phyloP scores from a whole-genome alignment of 2,888 invertebrate genomes.

The Ormia ochracea region DNA sequence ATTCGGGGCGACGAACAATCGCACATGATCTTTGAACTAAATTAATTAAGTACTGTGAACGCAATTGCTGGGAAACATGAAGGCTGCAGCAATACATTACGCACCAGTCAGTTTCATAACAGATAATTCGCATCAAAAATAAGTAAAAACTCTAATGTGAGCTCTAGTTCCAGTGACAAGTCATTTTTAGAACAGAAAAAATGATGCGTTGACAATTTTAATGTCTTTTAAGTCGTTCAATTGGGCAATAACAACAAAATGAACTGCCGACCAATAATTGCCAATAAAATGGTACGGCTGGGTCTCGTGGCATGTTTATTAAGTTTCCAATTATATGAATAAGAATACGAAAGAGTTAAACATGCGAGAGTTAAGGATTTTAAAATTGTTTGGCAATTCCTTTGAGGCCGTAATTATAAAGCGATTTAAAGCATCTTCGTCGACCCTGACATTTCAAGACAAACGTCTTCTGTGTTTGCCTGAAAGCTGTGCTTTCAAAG shows the following conservation, averaged over 20 bases:
- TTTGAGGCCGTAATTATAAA: no score
- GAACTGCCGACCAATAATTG: slow-evolving; percentile 38
- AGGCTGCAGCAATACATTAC: slow-evolving; percentile 23
- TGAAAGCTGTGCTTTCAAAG: neutral
- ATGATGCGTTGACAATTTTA: slow-evolving; percentile 18
- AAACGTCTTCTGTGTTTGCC: neutral
- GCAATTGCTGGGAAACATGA: slow-evolving; percentile 71
- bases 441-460: no score
- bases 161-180: slow-evolving; percentile 10
- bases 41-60: slow-evolving; percentile 77
- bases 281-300: slow-evolving; percentile 16
- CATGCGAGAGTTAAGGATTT: no score
- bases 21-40: slow-evolving; percentile 77
- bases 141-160: slow-evolving; percentile 5
- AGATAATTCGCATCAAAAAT: neutral
- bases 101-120: slow-evolving; percentile 27
- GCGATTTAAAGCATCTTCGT: no score
- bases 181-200: slow-evolving; percentile 38
- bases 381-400: no score
- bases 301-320: no score
- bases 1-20: slow-evolving; percentile 50
- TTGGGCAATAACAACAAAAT: neutral
- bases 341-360: no score
- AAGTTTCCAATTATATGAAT: no score
- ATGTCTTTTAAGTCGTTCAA: slow-evolving; percentile 17